Conservation (phyloP, 2,113 vertebrate species). For the Cyprinus carpio region DNA sequence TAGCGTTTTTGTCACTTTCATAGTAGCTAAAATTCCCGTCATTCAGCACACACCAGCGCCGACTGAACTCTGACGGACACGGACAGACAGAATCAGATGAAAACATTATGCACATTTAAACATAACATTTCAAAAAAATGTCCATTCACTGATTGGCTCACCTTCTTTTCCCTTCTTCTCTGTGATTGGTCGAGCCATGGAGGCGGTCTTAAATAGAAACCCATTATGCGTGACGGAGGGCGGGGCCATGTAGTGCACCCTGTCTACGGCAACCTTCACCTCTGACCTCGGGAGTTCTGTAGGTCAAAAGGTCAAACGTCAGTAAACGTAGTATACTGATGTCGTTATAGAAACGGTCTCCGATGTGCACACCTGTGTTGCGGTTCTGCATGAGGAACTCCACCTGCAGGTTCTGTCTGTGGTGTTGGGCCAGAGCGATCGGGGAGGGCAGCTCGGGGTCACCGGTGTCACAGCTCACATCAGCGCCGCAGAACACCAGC, state of each 20-base stretch:
- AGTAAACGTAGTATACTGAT: background rate
- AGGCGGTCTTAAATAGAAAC: constrained; percentile 90
- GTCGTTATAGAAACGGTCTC: too few relatives aligned
- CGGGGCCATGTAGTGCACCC: constrained; percentile 74
- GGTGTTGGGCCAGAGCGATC: constrained; percentile 78
- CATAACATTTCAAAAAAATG: background rate
- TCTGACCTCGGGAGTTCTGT: constrained; percentile 84
- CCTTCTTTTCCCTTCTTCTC: constrained; percentile 88
- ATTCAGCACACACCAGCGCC: constrained; percentile 90
- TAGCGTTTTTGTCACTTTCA: constrained; percentile 84
- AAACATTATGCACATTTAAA: too few relatives aligned
- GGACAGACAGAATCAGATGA: background rate
- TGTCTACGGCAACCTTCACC: constrained; percentile 64
- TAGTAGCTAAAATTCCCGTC: constrained; percentile 90
- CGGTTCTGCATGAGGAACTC: constrained; percentile 88
- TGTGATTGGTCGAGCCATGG: constrained; percentile 79
- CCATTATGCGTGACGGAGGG: constrained; percentile 85
- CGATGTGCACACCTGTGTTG: constrained; percentile 78
- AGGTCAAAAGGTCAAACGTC: background rate
- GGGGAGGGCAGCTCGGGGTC: constrained; percentile 76
- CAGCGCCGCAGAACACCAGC: constrained; percentile 91
- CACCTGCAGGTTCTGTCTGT: constrained; percentile 85
- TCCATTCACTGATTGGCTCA: constrained; percentile 53
- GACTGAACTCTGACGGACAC: constrained; percentile 85
- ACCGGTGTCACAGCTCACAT: constrained; percentile 82